phyloP scores from a whole-genome alignment of 2,113 vertebrate genomes.

The Phaethon lepturus region DNA sequence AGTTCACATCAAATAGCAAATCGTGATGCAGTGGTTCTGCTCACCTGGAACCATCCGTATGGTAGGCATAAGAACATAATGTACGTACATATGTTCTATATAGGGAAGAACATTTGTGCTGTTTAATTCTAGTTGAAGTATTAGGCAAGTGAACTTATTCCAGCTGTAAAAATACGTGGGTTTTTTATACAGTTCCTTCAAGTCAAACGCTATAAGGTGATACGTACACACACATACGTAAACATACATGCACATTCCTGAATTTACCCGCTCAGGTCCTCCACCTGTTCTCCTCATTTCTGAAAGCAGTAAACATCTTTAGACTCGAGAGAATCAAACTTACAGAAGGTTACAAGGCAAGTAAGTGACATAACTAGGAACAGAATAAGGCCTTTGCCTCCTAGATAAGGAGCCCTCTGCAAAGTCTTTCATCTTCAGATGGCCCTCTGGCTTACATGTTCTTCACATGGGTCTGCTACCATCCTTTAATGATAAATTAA shows the following conservation, averaged over 20 bases:
- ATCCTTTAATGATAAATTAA: background rate
- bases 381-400: background rate
- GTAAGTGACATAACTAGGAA: background rate
- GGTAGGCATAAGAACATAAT: background rate
- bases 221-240: background rate
- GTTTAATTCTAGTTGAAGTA: background rate
- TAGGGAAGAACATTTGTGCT: background rate
- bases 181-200: background rate
- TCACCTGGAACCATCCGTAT: background rate
- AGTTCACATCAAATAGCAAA: background rate
- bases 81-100: background rate
- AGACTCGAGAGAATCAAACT: background rate
- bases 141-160: background rate
- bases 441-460: background rate
- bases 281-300: background rate
- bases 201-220: background rate
- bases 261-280: background rate
- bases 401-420: background rate
- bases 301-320: background rate
- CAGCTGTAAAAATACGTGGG: background rate
- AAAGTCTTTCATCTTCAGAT: background rate
- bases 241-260: background rate
- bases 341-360: background rate
- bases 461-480: background rate
- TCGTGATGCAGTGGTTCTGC: background rate